These are phyloP conservation scores for Myanophis thanlyinensis DNA, from an alignment of 2,113 vertebrate species.

Conservation along the genomic window DNA sequence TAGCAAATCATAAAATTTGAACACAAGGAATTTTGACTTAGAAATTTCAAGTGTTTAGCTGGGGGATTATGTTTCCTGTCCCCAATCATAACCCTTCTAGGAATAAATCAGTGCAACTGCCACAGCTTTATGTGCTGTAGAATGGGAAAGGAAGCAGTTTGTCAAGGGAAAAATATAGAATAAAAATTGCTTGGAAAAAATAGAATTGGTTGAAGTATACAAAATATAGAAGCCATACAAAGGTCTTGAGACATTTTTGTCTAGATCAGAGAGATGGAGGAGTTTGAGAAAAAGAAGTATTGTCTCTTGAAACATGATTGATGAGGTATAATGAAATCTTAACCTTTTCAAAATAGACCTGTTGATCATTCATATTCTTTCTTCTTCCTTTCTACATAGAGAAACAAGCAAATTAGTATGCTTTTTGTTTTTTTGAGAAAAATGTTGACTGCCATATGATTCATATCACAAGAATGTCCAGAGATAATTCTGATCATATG, in stretches of 20 bases:
- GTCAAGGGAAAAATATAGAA: not conserved
- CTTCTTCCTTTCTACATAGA: not conserved
- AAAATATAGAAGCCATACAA: not conserved
- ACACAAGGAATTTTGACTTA: not conserved
- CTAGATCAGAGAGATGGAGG: not conserved
- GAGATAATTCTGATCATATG: not conserved
- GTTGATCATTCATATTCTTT: not conserved
- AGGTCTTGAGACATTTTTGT: not conserved
- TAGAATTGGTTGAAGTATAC: not conserved
- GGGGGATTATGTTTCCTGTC: not conserved
- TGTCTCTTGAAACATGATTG: not conserved
- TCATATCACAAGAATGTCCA: not conserved
- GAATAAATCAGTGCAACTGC: not conserved
- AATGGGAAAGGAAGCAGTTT: not conserved
- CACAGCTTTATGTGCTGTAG: not conserved
- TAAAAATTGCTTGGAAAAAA: not conserved
- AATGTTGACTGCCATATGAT: not conserved
- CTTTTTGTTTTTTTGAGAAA: not conserved
- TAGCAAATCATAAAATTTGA: not conserved
- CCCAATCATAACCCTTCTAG: not conserved
- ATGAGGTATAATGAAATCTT: not conserved
- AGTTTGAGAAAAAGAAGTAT: not conserved
- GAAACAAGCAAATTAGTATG: not conserved
- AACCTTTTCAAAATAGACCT: not conserved
- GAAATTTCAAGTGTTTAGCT: not conserved